Conservation (phyloP, 2,113 vertebrate genomes). For the Scalopus aquaticus region DNA sequence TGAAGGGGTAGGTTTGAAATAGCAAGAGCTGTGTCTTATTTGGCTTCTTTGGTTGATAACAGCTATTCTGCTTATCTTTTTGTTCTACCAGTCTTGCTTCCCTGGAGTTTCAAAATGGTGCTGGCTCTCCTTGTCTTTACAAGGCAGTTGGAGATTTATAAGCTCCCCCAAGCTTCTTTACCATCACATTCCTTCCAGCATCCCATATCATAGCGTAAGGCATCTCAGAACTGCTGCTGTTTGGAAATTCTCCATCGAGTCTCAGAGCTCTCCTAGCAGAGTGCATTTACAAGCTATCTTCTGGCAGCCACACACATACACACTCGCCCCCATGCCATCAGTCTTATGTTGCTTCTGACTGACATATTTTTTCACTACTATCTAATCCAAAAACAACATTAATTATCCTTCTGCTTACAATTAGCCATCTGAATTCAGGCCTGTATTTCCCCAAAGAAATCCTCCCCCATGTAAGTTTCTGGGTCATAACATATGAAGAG, state of each 20-base stretch:
- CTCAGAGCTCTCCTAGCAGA: conserved; percentile 30
- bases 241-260: conserved; percentile 25
- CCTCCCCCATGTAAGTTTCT: neutral
- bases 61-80: neutral
- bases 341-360: conserved; percentile 27
- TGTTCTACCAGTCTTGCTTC: neutral
- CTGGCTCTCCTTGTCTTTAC: neutral
- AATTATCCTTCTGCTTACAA: conserved; percentile 29
- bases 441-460: conserved; percentile 47
- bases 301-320: neutral
- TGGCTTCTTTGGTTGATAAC: neutral
- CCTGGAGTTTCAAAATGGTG: conserved; percentile 13
- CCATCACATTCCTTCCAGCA: neutral
- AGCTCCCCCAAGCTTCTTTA: neutral
- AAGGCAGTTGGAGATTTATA: neutral
- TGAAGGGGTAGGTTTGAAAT: neutral
- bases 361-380: neutral
- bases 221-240: conserved; percentile 31
- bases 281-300: conserved; percentile 38
- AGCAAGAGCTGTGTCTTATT: neutral
- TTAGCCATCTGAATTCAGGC: conserved; percentile 49
- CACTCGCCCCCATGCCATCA: neutral
- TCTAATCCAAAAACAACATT: conserved; percentile 38
- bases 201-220: neutral
- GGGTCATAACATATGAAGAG: conserved; percentile 6